Evolutionary conservation across 2,888 invertebrate genomes (phyloP).

Genomic region (Meteorus cinctellus): DNA sequence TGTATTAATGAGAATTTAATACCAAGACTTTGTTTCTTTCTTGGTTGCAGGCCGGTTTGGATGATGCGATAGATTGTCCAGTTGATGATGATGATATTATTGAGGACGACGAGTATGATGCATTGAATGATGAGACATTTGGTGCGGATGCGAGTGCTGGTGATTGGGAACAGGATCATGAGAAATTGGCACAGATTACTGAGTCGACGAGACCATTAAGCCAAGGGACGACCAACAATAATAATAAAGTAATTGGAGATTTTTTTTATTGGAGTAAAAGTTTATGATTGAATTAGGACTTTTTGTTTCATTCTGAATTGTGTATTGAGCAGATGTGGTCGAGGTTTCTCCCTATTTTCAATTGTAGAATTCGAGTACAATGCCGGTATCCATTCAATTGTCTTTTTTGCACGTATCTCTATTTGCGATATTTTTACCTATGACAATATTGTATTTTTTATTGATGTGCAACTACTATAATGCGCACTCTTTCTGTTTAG

Average conservation of each 20-base stretch:
- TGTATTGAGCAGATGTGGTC: no score
- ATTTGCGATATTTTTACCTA: no score
- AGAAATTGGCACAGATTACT: conserved; percentile 79
- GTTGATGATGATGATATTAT: conserved; percentile 79
- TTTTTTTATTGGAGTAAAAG: no score
- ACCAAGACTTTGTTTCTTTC: background rate
- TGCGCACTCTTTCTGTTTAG: no score
- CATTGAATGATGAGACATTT: conserved; percentile 94
- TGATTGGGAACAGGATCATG: conserved; percentile 85
- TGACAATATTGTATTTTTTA: no score
- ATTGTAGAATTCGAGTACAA: no score
- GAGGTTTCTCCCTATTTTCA: no score
- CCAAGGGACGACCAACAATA: conserved; percentile 54
- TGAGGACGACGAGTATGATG: conserved; percentile 90
- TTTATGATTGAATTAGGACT: no score
- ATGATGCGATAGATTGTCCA: conserved; percentile 67
- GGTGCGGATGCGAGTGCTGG: conserved; percentile 83
- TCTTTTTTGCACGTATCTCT: no score
- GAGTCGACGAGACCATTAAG: conserved; percentile 72
- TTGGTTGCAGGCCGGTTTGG: conserved; percentile 58
- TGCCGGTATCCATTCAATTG: no score
- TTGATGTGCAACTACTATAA: no score
- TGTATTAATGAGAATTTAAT: background rate
- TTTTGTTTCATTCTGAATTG: no score
- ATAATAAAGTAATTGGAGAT: background rate